Percentiles rank a stretch among this genome's conserved stretches.
Conservation (phyloP, 2,113 vertebrate genomes). For the Hassar affinis region DNA sequence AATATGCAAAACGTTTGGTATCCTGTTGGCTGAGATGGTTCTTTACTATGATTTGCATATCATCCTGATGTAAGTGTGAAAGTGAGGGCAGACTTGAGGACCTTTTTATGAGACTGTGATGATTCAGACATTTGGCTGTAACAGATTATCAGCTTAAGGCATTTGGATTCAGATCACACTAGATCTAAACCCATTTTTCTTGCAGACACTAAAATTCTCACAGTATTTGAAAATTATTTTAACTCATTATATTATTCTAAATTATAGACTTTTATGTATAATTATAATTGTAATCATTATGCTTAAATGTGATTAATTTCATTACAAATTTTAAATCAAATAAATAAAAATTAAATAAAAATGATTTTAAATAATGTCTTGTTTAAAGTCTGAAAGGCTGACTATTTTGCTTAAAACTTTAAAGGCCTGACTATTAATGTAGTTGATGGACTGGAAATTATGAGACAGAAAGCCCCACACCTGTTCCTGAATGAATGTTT, state of each 20-base stretch:
- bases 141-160: not conserved
- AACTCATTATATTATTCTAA: too few relatives aligned
- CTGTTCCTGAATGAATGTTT: slow-evolving; percentile 1
- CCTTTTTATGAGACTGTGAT: not conserved
- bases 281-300: too few relatives aligned
- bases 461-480: not conserved
- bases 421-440: not conserved
- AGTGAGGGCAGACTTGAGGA: not conserved
- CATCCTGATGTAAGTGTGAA: not conserved
- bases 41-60: not conserved
- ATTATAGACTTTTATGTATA: too few relatives aligned
- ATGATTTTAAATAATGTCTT: not conserved
- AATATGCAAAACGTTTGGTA: not conserved
- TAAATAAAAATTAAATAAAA: not conserved
- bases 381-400: not conserved
- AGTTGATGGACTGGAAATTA: not conserved
- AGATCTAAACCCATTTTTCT: not conserved
- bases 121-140: not conserved
- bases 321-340: too few relatives aligned
- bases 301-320: too few relatives aligned
- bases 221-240: too few relatives aligned
- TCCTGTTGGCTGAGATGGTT: not conserved
- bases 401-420: not conserved
- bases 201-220: not conserved
- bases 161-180: not conserved